Evolutionary conservation across 2,113 vertebrate genomes (phyloP).

Genomic region (Rhinolophus sinicus): DNA sequence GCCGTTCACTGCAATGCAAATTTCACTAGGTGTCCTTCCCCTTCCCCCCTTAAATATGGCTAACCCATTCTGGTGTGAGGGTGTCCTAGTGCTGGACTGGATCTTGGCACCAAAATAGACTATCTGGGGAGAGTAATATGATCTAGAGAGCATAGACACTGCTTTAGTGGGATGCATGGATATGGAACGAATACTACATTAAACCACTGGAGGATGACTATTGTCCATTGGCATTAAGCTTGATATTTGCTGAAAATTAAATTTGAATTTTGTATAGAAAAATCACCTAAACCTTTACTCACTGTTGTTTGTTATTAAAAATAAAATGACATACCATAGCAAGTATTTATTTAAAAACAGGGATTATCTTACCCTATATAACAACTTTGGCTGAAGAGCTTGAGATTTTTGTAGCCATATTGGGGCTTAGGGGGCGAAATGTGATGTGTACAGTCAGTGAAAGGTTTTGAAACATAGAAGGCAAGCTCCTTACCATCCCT

Average conservation of each 20-base stretch:
- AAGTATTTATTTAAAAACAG: background rate
- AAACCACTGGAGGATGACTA: background rate
- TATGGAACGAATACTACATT: background rate
- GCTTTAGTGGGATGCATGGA: background rate
- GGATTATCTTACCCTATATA: background rate
- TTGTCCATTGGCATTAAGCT: background rate
- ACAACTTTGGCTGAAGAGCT: background rate
- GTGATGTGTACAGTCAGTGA: background rate
- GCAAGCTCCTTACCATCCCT: background rate
- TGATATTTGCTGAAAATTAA: conserved; percentile 4
- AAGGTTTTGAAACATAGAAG: background rate
- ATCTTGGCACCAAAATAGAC: background rate
- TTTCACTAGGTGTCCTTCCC: background rate
- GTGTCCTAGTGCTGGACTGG: background rate
- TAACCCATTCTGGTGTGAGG: background rate
- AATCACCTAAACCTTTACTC: background rate
- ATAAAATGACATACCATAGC: background rate
- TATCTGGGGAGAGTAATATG: background rate
- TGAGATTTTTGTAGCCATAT: background rate
- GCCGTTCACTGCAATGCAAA: background rate
- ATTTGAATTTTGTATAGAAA: background rate
- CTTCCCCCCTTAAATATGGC: background rate
- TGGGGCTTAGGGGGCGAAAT: background rate
- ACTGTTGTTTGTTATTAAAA: background rate
- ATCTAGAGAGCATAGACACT: background rate